Evolutionary conservation across 2,888 invertebrate genomes (phyloP), one percentile per base, ranked within the genome.

Genomic region (Epistrophe grossulariae): DNA sequence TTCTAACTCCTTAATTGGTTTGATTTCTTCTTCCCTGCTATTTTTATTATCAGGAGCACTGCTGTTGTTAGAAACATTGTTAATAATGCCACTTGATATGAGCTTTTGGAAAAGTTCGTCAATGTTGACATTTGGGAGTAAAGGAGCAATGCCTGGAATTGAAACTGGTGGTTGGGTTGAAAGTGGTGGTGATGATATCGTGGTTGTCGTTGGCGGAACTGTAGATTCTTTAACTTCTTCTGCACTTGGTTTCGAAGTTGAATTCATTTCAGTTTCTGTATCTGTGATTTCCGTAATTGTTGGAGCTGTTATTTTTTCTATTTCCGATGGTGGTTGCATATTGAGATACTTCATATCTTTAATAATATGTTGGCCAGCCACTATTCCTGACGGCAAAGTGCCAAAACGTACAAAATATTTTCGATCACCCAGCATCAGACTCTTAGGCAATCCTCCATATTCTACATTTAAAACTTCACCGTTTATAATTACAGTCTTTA

Each of bases 91-190:
- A 2, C 97, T 96, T 0, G 96, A 96, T 1, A 98, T 95, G 9
- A 99, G 93, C 92, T 97, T 97, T 85, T 97, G 96, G 91, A 98
- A 97, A 38, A 99, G 93, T 89, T 97, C 97, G 84, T 95, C 96
- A 31, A 99, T 96, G 90, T 98, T 97, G 4, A 96, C 92, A 77
- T 87, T 87, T 17, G 83, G 87, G n/a, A 83, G 43, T 40, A 76
- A 50, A 45, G 84, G 77, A 31, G 83, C 66, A 43, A 87, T 83
- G 15, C 87, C 83, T 4, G 87, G 83, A 31, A 92, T 89, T 62
- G 40, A 94, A 4, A 62, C n/a, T n/a, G n/a, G 93, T 0, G 95
- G 94, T 10, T 62, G 48, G 13, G 38, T 24, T 0, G 94, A 94
- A 91, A 94, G 93, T n/a, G 94, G 93, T 0, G 95, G 94, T 93